These are phyloP conservation scores for Thunnus thynnus DNA, from an alignment of 2,113 vertebrate species.

Conservation along the genomic window DNA sequence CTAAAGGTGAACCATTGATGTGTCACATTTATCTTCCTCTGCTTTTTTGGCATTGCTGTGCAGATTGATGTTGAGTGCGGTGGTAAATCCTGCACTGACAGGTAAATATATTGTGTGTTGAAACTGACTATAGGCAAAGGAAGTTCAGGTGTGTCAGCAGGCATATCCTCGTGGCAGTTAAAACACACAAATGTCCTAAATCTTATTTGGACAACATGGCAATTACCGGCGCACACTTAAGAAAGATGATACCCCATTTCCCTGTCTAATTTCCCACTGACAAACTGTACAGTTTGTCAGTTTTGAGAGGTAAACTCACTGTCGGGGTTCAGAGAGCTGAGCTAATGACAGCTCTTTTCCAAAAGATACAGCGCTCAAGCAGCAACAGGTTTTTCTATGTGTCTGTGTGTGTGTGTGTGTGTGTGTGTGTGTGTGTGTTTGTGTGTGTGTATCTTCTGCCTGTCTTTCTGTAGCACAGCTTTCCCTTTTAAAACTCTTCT, in stretches of 20 bases:
- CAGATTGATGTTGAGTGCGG: constrained; percentile 54
- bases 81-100: constrained; percentile 62
- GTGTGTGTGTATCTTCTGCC: constrained; percentile 16
- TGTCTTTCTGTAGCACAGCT: constrained; percentile 33
- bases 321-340: constrained; percentile 37
- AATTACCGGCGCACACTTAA: constrained; percentile 41
- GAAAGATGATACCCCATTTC: constrained; percentile 55
- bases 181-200: constrained; percentile 56
- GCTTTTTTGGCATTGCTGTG: constrained; percentile 7
- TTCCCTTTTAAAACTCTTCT: constrained; percentile 47
- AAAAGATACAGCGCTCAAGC: constrained; percentile 66
- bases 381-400: constrained; percentile 67
- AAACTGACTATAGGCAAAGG: constrained; percentile 44
- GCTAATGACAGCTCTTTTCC: constrained; percentile 74
- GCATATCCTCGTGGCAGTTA: constrained; percentile 24
- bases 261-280: constrained; percentile 54
- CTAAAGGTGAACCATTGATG: constrained; percentile 66
- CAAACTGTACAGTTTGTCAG: constrained; percentile 24
- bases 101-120: constrained; percentile 44
- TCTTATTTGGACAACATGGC: constrained; percentile 62
- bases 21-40: constrained; percentile 55
- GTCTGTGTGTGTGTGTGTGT: constrained; percentile 19
- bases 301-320: constrained; percentile 30
- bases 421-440: constrained; percentile 17
- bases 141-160: constrained; percentile 68